These are phyloP conservation scores for Aphelinus certus DNA, from an alignment of 1,140 invertebrate genomes.

Conservation along the genomic window DNA sequence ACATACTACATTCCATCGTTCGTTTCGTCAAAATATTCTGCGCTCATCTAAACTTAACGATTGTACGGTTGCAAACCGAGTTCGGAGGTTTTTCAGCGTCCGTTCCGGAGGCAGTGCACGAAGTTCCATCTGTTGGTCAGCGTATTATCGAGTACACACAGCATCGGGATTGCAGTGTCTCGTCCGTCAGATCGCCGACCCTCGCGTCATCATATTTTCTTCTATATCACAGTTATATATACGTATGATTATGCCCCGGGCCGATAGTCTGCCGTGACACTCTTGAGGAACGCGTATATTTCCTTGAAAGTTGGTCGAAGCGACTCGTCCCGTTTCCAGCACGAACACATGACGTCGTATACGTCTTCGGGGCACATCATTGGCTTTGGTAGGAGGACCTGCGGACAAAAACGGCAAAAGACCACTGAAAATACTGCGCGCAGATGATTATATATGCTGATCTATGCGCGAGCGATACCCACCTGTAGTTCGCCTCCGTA, in stretches of 20 bases:
- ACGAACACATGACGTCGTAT: constrained; percentile 81
- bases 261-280: constrained; percentile 65
- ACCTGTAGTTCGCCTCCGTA: constrained; percentile 74
- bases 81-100: constrained; percentile 33
- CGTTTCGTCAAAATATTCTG: constrained; percentile 40
- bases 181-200: constrained; percentile 28
- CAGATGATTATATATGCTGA: too few species aligned
- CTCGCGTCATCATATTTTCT: constrained; percentile 9
- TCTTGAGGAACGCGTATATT: constrained; percentile 79
- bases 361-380: constrained; percentile 79
- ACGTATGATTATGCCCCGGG: constrained; percentile 59
- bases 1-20: not conserved
- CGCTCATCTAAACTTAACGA: constrained; percentile 56
- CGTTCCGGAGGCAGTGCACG: constrained; percentile 29
- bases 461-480: constrained; percentile 20
- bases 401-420: constrained; percentile 5
- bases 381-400: constrained; percentile 75
- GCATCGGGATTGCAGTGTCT: not conserved
- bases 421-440: too few species aligned
- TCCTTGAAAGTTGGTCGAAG: constrained; percentile 79
- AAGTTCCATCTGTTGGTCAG: constrained; percentile 6
- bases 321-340: constrained; percentile 77
- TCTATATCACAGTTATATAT: constrained; percentile 59
- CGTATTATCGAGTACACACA: not conserved
- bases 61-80: constrained; percentile 56